Conservation (phyloP, 2,113 vertebrate genomes). For the Macrotus californicus region DNA sequence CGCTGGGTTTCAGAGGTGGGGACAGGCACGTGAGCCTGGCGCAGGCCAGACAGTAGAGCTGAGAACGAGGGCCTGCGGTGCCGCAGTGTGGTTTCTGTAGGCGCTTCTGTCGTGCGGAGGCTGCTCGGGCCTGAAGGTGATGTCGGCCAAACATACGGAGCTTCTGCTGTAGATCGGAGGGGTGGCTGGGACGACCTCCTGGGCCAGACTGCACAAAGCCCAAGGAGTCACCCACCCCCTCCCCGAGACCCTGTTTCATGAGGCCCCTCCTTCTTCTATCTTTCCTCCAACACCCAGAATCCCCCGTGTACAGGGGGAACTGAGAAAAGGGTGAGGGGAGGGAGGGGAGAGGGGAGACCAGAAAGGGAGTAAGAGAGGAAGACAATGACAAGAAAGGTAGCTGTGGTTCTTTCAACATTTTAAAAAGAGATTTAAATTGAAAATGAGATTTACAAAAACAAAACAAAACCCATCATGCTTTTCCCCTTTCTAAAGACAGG, state of each 20-base stretch:
- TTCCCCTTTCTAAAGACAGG: neutral
- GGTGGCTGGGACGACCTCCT: neutral
- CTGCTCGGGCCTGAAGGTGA: neutral
- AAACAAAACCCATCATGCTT: neutral
- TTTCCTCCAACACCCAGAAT: neutral
- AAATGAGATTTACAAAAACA: constrained; percentile 32
- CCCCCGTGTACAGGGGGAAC: rapidly evolving
- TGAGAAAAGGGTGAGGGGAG: neutral
- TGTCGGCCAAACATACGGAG: neutral
- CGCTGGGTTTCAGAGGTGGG: neutral
- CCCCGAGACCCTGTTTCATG: neutral
- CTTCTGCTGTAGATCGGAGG: neutral
- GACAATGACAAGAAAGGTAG: neutral
- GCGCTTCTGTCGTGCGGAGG: neutral
- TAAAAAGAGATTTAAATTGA: constrained; percentile 22
- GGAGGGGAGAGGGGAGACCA: neutral
- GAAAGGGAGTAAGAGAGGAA: neutral
- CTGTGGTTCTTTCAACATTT: neutral
- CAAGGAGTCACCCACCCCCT: neutral
- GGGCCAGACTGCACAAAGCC: neutral
- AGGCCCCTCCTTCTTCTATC: neutral
- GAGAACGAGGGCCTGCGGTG: neutral
- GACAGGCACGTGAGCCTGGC: neutral
- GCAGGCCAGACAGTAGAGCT: neutral
- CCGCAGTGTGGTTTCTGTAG: rapidly evolving